Evolutionary conservation across 2,888 invertebrate genomes (phyloP).

Genomic region (Andricus quercusramuli): DNA sequence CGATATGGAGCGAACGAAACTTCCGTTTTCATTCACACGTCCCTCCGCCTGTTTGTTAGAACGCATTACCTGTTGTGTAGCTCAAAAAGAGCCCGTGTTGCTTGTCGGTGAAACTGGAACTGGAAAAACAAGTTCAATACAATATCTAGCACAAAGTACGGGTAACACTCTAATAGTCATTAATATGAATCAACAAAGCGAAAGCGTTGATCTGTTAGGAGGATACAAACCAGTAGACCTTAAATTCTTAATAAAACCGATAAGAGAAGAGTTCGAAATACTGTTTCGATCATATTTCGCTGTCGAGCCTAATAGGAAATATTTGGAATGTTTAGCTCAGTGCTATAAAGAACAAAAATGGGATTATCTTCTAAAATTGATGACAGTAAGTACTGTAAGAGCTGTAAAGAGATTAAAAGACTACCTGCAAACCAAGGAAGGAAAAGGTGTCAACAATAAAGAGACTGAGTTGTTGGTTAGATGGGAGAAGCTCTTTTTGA

Average conservation of each 20-base stretch:
- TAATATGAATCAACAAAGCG: conserved; percentile 99
- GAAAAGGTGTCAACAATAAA: conserved; percentile 31
- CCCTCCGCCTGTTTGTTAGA: conserved; percentile 91
- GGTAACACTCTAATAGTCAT: conserved; percentile 94
- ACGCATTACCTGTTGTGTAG: conserved; percentile 91
- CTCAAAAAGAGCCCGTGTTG: conserved; percentile 92
- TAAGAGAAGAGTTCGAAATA: conserved; percentile 90
- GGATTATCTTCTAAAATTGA: conserved; percentile 86
- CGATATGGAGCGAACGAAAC: conserved; percentile 68
- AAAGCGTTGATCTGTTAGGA: conserved; percentile 96
- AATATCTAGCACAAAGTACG: conserved; percentile 91
- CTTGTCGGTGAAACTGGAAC: conserved; percentile 99
- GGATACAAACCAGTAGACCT: conserved; percentile 98
- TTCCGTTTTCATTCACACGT: conserved; percentile 90
- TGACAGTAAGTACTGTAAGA: conserved; percentile 86
- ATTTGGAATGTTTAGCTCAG: conserved; percentile 88
- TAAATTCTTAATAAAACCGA: conserved; percentile 89
- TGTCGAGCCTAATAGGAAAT: conserved; percentile 88
- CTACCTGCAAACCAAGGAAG: background rate
- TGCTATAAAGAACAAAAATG: conserved; percentile 88
- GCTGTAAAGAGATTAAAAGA: conserved; percentile 81
- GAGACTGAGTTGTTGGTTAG: conserved; percentile 54
- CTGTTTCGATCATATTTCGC: conserved; percentile 90
- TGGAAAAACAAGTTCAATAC: conserved; percentile 97
- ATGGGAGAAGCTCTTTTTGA: conserved; percentile 77